Evolutionary conservation across 2,888 invertebrate genomes (phyloP).

Genomic region (Hyposoter didymator): DNA sequence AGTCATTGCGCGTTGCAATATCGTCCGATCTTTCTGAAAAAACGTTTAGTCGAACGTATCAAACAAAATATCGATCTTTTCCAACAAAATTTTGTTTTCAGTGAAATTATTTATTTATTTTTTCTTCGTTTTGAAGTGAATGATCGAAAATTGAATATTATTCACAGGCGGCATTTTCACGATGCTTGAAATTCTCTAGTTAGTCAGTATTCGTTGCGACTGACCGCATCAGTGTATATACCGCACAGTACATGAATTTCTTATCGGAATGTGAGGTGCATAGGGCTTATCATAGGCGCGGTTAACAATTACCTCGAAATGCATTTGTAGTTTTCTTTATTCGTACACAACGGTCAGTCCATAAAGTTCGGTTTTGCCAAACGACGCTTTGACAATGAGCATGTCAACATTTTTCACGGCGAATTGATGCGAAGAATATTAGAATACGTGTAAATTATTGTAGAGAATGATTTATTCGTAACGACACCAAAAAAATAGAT

Average conservation of each 20-base stretch:
- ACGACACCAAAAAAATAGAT: not conserved
- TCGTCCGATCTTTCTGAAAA: not conserved
- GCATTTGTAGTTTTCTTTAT: constrained; percentile 43
- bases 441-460: not conserved
- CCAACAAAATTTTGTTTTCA: too few relatives aligned
- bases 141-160: not conserved
- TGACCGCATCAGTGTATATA: not conserved
- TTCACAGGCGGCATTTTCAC: not conserved
- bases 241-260: constrained; percentile 18
- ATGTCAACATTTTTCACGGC: constrained; percentile 2
- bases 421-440: not conserved
- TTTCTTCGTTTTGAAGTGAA: not conserved
- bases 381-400: constrained; percentile 35
- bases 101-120: too few relatives aligned
- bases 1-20: not conserved
- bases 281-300: constrained; percentile 68
- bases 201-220: not conserved
- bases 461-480: not conserved
- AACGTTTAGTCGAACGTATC: too few relatives aligned
- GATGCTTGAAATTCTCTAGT: not conserved
- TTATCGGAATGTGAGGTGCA: constrained; percentile 53
- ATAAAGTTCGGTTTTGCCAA: constrained; percentile 38
- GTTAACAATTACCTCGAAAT: constrained; percentile 66
- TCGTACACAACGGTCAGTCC: constrained; percentile 25
- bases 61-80: too few relatives aligned